Percentiles rank a stretch among this genome's conserved stretches.
Conservation (phyloP, 2,113 vertebrate genomes). For the Pygoscelis adeliae region DNA sequence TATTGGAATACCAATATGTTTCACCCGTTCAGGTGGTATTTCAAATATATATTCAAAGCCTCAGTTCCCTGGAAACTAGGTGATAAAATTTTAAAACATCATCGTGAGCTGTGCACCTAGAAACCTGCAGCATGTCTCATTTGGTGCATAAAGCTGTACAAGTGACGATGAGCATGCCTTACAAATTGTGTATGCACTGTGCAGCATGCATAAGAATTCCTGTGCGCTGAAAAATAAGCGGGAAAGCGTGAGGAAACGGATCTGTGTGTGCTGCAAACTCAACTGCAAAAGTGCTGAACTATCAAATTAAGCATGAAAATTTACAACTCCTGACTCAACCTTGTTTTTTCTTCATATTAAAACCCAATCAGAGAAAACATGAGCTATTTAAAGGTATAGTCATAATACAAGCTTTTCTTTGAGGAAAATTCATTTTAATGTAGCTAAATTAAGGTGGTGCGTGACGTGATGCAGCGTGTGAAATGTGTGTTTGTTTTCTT, state of each 20-base stretch:
- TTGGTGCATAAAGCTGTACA: constrained; percentile 37
- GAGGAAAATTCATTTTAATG: constrained; percentile 4
- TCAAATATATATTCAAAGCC: constrained; percentile 50
- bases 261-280: constrained; percentile 40
- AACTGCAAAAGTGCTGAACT: constrained; percentile 63
- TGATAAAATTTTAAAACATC: constrained; percentile 50
- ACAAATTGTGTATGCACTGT: constrained; percentile 34
- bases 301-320: constrained; percentile 49
- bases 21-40: constrained; percentile 43
- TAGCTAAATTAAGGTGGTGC: constrained; percentile 30
- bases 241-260: background rate
- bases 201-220: background rate
- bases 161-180: background rate
- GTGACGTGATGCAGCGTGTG: constrained; percentile 4
- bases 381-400: constrained; percentile 40
- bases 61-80: constrained; percentile 59
- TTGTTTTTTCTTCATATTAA: constrained; percentile 31
- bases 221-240: constrained; percentile 37
- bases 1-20: constrained; percentile 47
- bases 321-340: constrained; percentile 31
- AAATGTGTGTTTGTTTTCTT: constrained; percentile 44
- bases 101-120: constrained; percentile 11
- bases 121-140: constrained; percentile 42
- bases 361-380: constrained; percentile 31
- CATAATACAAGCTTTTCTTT: constrained; percentile 24